Evolutionary conservation across 2,113 vertebrate species (phyloP), one percentile per base, ranked within the genome.

Genomic region (Lepidothrix coronata): DNA sequence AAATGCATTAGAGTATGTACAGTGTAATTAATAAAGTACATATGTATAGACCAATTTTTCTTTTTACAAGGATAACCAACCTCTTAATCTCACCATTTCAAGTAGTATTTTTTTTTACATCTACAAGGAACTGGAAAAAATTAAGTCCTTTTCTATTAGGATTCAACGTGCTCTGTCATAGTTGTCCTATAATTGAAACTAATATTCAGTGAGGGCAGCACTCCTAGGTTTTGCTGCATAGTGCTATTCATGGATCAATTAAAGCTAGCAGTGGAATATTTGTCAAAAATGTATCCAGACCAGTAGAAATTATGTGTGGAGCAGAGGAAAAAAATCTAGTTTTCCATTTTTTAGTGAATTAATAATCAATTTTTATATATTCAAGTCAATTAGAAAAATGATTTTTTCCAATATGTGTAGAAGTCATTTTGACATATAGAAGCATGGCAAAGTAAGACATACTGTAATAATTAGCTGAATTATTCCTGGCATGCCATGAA

Each of bases 401-500:
- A 97, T 88, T 88, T 96, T 97, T 91, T 95, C 61, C 72, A 91
- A 68, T 94, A 92, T 75, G 70, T 77, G 66, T 63, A 96, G 93
- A 96, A 93, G 88, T 22, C 65, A 65, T 97, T 97, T 95, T 97
- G 96, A 98, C 93, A 97, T 89, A 96, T 49, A 96, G 88, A 95
- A 96, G 85, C 92, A 95, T 55, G 76, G 96, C 86, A 97, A 98
- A 98, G 96, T 97, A 98, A 98, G 98, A 98, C 97, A 96, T 98
- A 98, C 97, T 97, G 92, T 97, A 97, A 98, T 98, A 98, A 98
- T 98, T 98, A 98, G 95, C 92, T 95, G 97, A 98, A 98, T 98
- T 98, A 98, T 98, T 98, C 89, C 96, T 98, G 97, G 98, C 97
- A 97, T 97, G 93, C 93, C 91, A 52, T 97, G 98, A 98, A 98